Evolutionary conservation across 2,888 invertebrate species (phyloP).

Genomic region (Netelia virgata): DNA sequence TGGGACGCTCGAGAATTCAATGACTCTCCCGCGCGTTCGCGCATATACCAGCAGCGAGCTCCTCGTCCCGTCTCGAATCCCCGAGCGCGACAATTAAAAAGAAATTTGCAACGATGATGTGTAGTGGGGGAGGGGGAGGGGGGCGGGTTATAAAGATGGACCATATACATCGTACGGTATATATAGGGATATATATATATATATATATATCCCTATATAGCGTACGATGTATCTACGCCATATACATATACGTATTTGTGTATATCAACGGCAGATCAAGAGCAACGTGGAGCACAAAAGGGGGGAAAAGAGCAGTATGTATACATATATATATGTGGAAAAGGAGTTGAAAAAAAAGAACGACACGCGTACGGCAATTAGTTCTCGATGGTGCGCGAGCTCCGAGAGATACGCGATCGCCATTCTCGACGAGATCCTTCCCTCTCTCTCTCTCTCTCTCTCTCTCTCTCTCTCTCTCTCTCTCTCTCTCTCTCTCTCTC

Average conservation of each 20-base stretch:
- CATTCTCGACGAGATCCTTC: conserved; percentile 66
- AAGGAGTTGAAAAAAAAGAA: conserved; percentile 55
- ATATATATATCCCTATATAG: conserved; percentile 4
- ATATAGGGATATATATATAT: not conserved
- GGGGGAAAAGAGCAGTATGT: conserved; percentile 3
- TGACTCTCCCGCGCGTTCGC: conserved; percentile 33
- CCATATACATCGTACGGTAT: too few species aligned
- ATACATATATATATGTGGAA: conserved; percentile 32
- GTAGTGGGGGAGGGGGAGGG: not conserved
- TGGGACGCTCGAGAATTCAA: conserved; percentile 47
- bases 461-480: not conserved
- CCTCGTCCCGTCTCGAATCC: conserved; percentile 35
- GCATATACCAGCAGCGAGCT: not conserved
- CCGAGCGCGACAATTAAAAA: conserved; percentile 57
- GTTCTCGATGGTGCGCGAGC: conserved; percentile 64
- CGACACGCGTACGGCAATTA: conserved; percentile 68
- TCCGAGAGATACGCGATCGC: conserved; percentile 63
- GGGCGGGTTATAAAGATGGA: not conserved
- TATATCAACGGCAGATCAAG: conserved; percentile 25
- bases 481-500: conserved; percentile 4
- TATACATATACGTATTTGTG: not conserved
- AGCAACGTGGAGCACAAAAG: not conserved
- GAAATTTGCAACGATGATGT: conserved; percentile 55
- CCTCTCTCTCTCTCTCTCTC: conserved; percentile 8
- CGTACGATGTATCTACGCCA: too few species aligned